Conservation (phyloP, 2,797 vertebrate genomes). For the Gymnodraco acuticeps region DNA sequence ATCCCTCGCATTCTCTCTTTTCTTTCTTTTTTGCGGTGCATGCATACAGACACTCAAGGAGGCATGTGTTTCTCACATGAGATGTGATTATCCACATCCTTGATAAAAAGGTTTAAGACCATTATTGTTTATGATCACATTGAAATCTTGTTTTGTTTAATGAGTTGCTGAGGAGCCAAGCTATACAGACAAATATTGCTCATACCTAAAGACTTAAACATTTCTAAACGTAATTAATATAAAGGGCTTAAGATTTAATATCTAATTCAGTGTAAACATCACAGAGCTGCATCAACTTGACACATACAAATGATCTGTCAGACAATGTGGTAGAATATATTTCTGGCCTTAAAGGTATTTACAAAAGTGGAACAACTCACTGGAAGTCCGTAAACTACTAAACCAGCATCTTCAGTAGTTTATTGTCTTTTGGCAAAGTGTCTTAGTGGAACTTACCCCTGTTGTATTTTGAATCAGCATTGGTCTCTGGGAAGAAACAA, state of each 20-base stretch:
- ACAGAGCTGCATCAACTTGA: background rate
- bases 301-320: background rate
- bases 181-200: background rate
- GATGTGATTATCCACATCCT: slow-evolving; percentile 21
- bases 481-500: slow-evolving; percentile 34
- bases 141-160: background rate
- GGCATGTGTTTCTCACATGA: slow-evolving; percentile 55
- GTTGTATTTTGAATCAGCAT: slow-evolving; percentile 30
- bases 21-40: background rate
- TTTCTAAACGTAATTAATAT: too few relatives aligned
- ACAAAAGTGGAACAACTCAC: background rate
- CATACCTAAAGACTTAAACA: background rate
- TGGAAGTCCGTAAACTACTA: background rate
- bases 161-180: background rate
- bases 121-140: slow-evolving; percentile 1
- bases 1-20: slow-evolving; percentile 53
- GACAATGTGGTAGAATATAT: background rate
- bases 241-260: background rate
- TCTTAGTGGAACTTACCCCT: slow-evolving; percentile 3
- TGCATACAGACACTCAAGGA: slow-evolving; percentile 39
- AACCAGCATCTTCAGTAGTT: slow-evolving; percentile 9
- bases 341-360: background rate
- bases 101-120: background rate
- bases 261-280: slow-evolving; percentile 1
- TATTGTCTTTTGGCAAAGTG: slow-evolving; percentile 16